Conservation (phyloP, 2,797 vertebrate species). For the Enteromius anoplus region DNA sequence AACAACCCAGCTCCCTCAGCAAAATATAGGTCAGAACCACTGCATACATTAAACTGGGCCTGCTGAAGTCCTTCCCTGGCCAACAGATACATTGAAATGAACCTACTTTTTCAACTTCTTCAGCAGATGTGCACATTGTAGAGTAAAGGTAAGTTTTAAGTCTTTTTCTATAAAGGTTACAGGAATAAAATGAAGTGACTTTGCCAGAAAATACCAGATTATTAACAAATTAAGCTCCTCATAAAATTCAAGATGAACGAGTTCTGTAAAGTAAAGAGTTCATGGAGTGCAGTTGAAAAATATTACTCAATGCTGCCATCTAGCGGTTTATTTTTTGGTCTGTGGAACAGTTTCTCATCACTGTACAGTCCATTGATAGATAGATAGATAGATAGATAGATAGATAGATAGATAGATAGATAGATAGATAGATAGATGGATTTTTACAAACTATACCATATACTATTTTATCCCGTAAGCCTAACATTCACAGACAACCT, state of each 20-base stretch:
- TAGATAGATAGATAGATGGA: background rate
- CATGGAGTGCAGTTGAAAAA: background rate
- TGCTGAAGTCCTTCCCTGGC: background rate
- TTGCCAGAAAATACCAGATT: background rate
- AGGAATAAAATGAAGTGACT: background rate
- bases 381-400: slow-evolving; percentile 9
- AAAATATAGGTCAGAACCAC: slow-evolving; percentile 46
- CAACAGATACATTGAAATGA: background rate
- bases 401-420: background rate
- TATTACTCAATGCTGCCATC: slow-evolving; percentile 28
- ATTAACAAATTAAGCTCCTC: background rate
- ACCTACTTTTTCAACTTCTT: background rate
- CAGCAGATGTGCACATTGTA: background rate
- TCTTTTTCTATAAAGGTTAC: background rate
- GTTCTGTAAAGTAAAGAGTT: slow-evolving; percentile 1
- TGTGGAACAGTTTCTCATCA: background rate
- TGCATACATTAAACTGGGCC: slow-evolving; percentile 15
- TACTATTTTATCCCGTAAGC: background rate
- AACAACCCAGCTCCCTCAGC: slow-evolving; percentile 42
- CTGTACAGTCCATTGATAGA: background rate
- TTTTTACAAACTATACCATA: background rate
- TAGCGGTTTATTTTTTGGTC: slow-evolving; percentile 8
- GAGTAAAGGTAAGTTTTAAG: background rate
- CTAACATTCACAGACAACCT: background rate
- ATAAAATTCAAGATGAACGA: background rate